Percentiles rank a stretch among this genome's conserved stretches.
These are phyloP conservation scores for Mystacornis crossleyi DNA, from an alignment of 2,113 vertebrate genomes.

Conservation along the genomic window DNA sequence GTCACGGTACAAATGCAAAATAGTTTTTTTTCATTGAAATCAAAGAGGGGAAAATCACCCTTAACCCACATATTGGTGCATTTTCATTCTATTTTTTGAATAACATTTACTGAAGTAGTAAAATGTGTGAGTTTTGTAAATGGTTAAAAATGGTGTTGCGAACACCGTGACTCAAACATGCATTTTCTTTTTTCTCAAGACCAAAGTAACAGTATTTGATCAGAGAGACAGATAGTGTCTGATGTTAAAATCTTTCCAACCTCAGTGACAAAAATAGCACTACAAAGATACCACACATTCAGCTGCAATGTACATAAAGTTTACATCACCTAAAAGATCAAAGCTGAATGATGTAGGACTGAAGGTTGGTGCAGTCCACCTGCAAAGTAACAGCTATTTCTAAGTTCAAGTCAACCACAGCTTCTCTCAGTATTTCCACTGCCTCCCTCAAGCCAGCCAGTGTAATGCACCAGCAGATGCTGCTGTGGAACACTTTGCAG, in stretches of 20 bases:
- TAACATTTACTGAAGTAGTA: neutral
- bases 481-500: neutral
- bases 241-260: constrained; percentile 43
- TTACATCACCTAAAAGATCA: neutral
- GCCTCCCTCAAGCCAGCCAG: neutral
- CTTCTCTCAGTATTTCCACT: constrained; percentile 40
- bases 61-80: neutral
- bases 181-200: neutral
- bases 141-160: neutral
- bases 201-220: constrained; percentile 9
- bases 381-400: neutral
- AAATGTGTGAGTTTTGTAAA: neutral
- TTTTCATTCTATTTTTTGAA: neutral
- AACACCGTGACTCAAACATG: neutral
- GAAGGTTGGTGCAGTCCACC: neutral
- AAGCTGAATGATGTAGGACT: neutral
- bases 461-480: neutral
- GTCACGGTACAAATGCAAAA: neutral
- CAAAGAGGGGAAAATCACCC: neutral
- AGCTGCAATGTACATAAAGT: neutral
- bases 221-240: neutral
- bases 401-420: constrained; percentile 14
- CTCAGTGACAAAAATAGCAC: constrained; percentile 24
- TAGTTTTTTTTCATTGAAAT: neutral
- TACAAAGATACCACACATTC: neutral